phyloP scores from a whole-genome alignment of 2,113 vertebrate genomes.

The Amphilophus citrinellus region DNA sequence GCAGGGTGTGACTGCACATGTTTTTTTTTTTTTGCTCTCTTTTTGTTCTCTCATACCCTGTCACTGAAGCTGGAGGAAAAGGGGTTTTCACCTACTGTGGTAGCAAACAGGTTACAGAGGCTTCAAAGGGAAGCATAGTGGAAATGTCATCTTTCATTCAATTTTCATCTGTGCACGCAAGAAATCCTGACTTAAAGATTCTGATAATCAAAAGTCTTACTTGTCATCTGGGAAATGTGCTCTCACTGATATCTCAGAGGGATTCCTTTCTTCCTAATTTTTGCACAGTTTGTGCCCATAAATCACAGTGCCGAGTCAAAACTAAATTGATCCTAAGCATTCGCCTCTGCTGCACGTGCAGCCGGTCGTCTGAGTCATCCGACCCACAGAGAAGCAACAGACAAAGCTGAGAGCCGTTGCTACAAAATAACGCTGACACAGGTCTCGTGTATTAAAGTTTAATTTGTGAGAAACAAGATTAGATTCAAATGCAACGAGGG shows the following conservation, averaged over 20 bases:
- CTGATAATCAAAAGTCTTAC: background rate
- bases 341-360: slow-evolving; percentile 27
- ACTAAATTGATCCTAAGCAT: slow-evolving; percentile 20
- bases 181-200: background rate
- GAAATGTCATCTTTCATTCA: slow-evolving; percentile 5
- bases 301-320: slow-evolving; percentile 37
- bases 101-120: slow-evolving; percentile 51
- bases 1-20: slow-evolving; percentile 31
- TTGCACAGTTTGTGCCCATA: background rate
- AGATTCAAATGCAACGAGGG: background rate
- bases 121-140: background rate
- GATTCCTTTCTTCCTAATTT: slow-evolving; percentile 18
- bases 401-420: slow-evolving; percentile 15
- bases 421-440: slow-evolving; percentile 42
- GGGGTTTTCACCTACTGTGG: background rate
- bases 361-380: slow-evolving; percentile 33
- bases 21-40: background rate
- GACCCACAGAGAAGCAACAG: slow-evolving; percentile 22
- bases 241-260: background rate
- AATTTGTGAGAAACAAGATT: background rate
- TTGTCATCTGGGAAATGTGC: background rate
- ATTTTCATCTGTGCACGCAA: slow-evolving; percentile 6
- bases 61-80: background rate
- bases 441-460: background rate
- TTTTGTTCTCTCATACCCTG: background rate